Evolutionary conservation across 2,797 vertebrate species (phyloP), one percentile per base, ranked within the genome.

Genomic region (Centroberyx gerrardi): DNA sequence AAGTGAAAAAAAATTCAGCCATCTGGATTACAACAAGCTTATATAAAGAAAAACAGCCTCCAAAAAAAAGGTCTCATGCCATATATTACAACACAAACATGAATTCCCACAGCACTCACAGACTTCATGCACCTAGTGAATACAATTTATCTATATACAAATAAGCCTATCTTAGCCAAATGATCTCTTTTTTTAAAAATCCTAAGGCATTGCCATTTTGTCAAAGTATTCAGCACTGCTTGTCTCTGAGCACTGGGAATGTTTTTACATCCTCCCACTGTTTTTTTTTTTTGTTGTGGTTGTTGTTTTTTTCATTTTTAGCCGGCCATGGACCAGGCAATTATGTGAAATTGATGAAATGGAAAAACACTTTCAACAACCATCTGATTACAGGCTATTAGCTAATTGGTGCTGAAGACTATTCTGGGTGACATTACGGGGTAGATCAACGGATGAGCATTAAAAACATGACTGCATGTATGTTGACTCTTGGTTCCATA

Each of bases 361-460:
- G 63, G 15, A 68, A 53, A 54, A 63, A 29, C 58, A 40, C 14
- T 14, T 56, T 83, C 8, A 79, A 3, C 14, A 44, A 40, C 4
- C 49, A 12, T 56, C 44, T 62, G 67, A 76, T 80, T 53, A 12
- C 17, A 48, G 10, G 44, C 55, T 71, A 28, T 88, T 76, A 83
- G 60, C 46, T 82, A 81, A 87, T 65, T 86, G 48, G 36, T 15
- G 8, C 17, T 38, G 44, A 73, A 17, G 56, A 49, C 3, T 17
- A 10, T 17, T 42, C 4, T 49, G 7, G 40, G 28, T 27, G 2
- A 15, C 18, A 59, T 33, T 46, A 49, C 18, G 31, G 18, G 1
- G 4, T 51, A 5, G 18, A 33, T 76, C 29, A 13, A 51, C 6
- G n/a, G 48, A 1, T 51, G 5, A 17, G 5, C 0, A 8, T 5